A percentile compares a stretch with the other conserved stretches of the same genome.
Evolutionary conservation across 2,113 vertebrate species (phyloP).

Genomic region (Mormoops blainvillei): DNA sequence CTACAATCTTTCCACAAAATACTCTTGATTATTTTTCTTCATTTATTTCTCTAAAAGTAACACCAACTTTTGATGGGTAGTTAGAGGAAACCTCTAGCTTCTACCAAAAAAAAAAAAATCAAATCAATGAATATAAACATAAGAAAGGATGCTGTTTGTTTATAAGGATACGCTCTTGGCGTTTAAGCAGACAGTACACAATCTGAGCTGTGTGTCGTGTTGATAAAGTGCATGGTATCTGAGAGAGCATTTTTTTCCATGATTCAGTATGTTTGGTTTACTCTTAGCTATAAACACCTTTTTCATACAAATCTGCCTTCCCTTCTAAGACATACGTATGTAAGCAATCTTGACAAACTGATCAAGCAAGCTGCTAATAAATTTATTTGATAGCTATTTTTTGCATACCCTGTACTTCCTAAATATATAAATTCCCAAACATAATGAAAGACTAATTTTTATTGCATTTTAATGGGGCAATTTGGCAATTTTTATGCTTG

Average conservation of each 20-base stretch:
- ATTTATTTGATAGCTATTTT: slow-evolving; percentile 38
- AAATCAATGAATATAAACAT: slow-evolving; percentile 43
- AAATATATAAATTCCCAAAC: slow-evolving; percentile 68
- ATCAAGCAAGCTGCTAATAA: slow-evolving; percentile 54
- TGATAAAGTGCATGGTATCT: slow-evolving; percentile 54
- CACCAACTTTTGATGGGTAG: slow-evolving; percentile 26
- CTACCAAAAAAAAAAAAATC: slow-evolving; percentile 16
- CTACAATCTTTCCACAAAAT: neutral
- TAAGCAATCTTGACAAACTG: slow-evolving; percentile 59
- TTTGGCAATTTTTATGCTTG: slow-evolving; percentile 59
- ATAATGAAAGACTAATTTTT: slow-evolving; percentile 69
- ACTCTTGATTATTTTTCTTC: neutral
- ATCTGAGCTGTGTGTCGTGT: slow-evolving; percentile 45
- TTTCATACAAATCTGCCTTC: slow-evolving; percentile 62
- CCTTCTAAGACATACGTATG: slow-evolving; percentile 62
- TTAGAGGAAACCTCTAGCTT: neutral
- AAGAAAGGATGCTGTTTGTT: neutral
- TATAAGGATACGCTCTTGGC: neutral
- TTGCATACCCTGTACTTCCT: slow-evolving; percentile 46
- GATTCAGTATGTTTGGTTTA: slow-evolving; percentile 76
- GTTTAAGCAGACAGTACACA: slow-evolving; percentile 58
- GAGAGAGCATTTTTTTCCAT: slow-evolving; percentile 64
- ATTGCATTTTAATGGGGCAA: slow-evolving; percentile 67
- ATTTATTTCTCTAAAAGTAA: neutral
- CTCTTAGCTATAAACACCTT: slow-evolving; percentile 73